These are phyloP conservation scores for Aurelia aurita complex sp. Pacific DNA, from an alignment of 30 jellyfish, hydroid and myxozoan species.

Conservation along the genomic window DNA sequence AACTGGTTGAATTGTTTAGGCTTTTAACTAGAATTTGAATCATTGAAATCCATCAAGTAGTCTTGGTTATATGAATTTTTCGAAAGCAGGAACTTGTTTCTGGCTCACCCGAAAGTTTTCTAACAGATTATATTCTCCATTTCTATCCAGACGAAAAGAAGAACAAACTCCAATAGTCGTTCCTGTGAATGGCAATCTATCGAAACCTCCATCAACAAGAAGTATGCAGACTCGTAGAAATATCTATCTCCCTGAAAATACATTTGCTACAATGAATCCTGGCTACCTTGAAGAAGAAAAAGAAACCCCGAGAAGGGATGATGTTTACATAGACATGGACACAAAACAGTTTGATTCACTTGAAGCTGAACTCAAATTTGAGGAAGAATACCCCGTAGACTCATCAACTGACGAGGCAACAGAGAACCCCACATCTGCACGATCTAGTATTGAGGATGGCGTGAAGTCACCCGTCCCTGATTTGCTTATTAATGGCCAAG, in stretches of 20 bases:
- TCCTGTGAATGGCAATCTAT: constrained; percentile 75
- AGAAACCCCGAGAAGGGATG: constrained; percentile 37
- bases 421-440: constrained; percentile 14
- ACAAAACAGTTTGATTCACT: not conserved
- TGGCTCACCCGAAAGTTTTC: not conserved
- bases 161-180: constrained; percentile 45
- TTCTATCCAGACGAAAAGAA: constrained; percentile 33
- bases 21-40: too few species aligned
- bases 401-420: constrained; percentile 42
- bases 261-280: constrained; percentile 60
- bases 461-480: not conserved
- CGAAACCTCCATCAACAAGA: constrained; percentile 89
- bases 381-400: constrained; percentile 32
- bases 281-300: constrained; percentile 49
- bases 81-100: too few species aligned
- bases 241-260: constrained; percentile 79
- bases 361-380: constrained; percentile 28
- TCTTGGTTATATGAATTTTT: too few species aligned
- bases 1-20: too few species aligned
- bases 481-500: not conserved
- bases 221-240: constrained; percentile 86
- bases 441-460: not conserved
- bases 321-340: not conserved
- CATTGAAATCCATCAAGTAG: too few species aligned
- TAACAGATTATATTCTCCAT: not conserved